Evolutionary conservation across 1,140 invertebrate genomes (phyloP), one percentile per base, ranked within the genome.

Genomic region (Ips typographus): DNA sequence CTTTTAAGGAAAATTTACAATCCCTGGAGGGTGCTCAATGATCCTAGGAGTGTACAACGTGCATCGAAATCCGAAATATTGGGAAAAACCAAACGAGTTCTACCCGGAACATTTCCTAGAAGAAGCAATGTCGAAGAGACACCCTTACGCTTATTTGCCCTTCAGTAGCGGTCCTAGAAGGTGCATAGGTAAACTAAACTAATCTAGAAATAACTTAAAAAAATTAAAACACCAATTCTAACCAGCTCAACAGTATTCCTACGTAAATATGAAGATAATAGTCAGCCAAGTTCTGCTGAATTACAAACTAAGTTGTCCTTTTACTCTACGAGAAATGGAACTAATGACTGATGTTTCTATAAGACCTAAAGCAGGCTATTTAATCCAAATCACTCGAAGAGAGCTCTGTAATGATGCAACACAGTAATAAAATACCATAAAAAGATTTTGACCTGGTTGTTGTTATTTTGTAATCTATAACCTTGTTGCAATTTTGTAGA

Each of bases 141-240:
- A 89, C 77, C 86, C 87, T 1, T 90, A 84, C 73, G 83, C 87
- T 1, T 93, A 89, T 73, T 85, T 92, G 39, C 90, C 91, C 4
- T 93, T 93, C 77, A 91, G 89, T 73, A 90, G 88, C 49, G 91
- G 91, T 2, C 86, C 88, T 2, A 83, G 91, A 69, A 92, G 92
- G 75, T 93, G 90, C 75, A 88, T 91, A 49, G 73, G 72, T 69
- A 64, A 22, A 22, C 44, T 49, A 49, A 49, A 49, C 7, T 8
- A 49, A 49, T 49, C 43, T 5, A 49, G 22, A 6, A 2, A 2
- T 8, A 49, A 8, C 44, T 49, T 3, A 49, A 8, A 2, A 47
- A 47, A 3, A 8, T 49, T 22, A 22, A 22, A 22, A 22, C 22
- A 22, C 22, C 1, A 55, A n/a, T 38, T 55, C 7, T 40, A 40